Evolutionary conservation across 2,113 vertebrate genomes (phyloP).

Genomic region (Taurulus bubalis): DNA sequence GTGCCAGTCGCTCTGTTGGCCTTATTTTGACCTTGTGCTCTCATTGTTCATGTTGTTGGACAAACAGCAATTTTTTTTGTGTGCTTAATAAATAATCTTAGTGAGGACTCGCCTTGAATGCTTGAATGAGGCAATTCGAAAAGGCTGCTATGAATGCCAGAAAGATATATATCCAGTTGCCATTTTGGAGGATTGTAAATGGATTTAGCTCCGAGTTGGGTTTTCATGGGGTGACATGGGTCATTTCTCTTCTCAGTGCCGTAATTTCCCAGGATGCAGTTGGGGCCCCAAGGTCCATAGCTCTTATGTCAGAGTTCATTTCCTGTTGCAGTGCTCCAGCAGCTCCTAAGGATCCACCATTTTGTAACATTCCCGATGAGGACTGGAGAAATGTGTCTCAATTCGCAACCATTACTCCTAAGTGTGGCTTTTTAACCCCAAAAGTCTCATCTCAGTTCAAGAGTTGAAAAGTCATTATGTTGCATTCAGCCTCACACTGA

Average conservation of each 20-base stretch:
- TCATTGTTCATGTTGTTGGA: constrained; percentile 43
- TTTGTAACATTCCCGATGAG: constrained; percentile 65
- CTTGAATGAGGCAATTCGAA: constrained; percentile 30
- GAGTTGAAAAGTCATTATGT: background rate
- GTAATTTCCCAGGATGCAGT: constrained; percentile 81
- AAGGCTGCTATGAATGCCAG: constrained; percentile 11
- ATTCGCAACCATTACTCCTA: background rate
- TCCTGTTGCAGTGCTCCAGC: constrained; percentile 74
- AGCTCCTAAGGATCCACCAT: constrained; percentile 77
- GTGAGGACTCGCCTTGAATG: constrained; percentile 48
- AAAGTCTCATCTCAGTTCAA: constrained; percentile 1
- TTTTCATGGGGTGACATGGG: constrained; percentile 57
- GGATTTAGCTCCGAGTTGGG: constrained; percentile 35
- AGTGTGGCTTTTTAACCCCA: background rate
- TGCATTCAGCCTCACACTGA: constrained; percentile 13
- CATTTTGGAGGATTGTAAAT: constrained; percentile 51
- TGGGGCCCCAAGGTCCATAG: constrained; percentile 74
- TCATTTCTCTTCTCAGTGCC: constrained; percentile 74
- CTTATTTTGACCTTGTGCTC: constrained; percentile 56
- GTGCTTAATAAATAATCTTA: constrained; percentile 37
- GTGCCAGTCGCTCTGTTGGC: constrained; percentile 44
- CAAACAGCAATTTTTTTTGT: constrained; percentile 51
- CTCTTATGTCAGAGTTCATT: constrained; percentile 82
- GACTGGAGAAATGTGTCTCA: constrained; percentile 36
- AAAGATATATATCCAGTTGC: constrained; percentile 20